A percentile compares a stretch with the other conserved stretches of the same genome.
Conservation (phyloP, 2,888 invertebrate genomes). For the Choristoneura rosaceana region DNA sequence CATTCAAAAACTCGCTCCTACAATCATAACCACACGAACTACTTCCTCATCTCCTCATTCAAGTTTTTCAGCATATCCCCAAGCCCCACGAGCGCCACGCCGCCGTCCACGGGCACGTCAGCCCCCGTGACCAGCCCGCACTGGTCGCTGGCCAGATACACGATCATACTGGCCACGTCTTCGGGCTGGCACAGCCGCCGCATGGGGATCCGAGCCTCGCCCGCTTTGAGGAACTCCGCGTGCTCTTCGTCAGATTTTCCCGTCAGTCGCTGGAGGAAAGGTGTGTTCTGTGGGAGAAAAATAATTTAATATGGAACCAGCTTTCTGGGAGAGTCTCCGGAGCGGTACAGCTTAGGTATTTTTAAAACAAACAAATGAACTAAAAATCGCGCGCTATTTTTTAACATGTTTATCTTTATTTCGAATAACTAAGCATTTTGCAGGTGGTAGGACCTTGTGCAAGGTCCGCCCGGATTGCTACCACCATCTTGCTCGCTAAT, state of each 20-base stretch:
- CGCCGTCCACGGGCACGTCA: slow-evolving; percentile 37
- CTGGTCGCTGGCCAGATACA: slow-evolving; percentile 92
- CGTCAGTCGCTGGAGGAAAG: slow-evolving; percentile 34
- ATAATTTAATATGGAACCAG: neutral
- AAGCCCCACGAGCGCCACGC: slow-evolving; percentile 28
- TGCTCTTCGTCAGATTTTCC: slow-evolving; percentile 37
- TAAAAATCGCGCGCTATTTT: no score
- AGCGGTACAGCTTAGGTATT: no score
- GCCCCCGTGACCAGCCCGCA: slow-evolving; percentile 92
- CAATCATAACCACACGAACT: neutral
- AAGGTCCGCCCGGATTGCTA: no score
- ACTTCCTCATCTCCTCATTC: slow-evolving; percentile 25
- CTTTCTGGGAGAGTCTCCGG: no score
- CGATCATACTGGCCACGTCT: slow-evolving; percentile 92
- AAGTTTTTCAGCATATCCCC: slow-evolving; percentile 33
- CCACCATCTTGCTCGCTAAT: no score
- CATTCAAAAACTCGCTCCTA: no score
- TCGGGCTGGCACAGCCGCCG: slow-evolving; percentile 89
- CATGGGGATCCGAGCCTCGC: slow-evolving; percentile 91
- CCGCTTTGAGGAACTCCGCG: slow-evolving; percentile 24
- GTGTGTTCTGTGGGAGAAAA: slow-evolving; percentile 19
- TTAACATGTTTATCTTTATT: no score
- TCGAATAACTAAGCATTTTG: no score
- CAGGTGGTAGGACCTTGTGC: no score
- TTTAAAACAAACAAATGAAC: no score